phyloP scores from a whole-genome alignment of 2,888 invertebrate species.

The Apodemia zela region DNA sequence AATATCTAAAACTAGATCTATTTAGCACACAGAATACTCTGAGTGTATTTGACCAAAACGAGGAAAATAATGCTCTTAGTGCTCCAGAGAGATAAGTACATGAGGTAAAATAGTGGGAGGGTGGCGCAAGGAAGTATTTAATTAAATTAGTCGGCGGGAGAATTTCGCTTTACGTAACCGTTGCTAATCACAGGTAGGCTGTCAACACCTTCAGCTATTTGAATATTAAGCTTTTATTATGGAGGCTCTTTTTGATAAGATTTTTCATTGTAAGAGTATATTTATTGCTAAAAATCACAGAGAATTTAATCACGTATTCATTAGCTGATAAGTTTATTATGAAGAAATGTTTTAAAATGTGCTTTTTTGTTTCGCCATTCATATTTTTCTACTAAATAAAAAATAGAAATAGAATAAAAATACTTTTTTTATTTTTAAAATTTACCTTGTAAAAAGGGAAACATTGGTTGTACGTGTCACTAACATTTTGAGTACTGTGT shows the following conservation, averaged over 20 bases:
- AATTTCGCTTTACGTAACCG: constrained; percentile 60
- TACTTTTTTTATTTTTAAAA: too few relatives aligned
- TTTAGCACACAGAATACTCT: not conserved
- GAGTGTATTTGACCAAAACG: not conserved
- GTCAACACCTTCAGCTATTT: constrained; percentile 63
- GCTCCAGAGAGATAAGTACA: constrained; percentile 38
- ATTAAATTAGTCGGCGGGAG: constrained; percentile 70
- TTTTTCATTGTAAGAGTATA: constrained; percentile 26
- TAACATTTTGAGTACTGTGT: too few relatives aligned
- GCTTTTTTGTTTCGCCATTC: too few relatives aligned
- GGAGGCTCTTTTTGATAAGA: not conserved
- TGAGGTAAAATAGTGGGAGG: constrained; percentile 65
- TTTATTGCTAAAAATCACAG: not conserved
- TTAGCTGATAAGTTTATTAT: not conserved
- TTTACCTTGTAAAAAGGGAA: too few relatives aligned
- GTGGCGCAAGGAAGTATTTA: constrained; percentile 66
- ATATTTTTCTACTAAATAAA: too few relatives aligned
- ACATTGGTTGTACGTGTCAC: too few relatives aligned
- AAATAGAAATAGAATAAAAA: too few relatives aligned
- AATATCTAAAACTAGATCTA: constrained; percentile 9
- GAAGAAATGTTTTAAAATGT: too few relatives aligned
- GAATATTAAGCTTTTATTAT: constrained; percentile 53
- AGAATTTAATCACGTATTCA: not conserved
- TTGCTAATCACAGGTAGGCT: constrained; percentile 73
- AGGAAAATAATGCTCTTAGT: constrained; percentile 24